Base-by-base conservation (phyloP, 2,113 vertebrate species). In the Gambusia affinis region DNA sequence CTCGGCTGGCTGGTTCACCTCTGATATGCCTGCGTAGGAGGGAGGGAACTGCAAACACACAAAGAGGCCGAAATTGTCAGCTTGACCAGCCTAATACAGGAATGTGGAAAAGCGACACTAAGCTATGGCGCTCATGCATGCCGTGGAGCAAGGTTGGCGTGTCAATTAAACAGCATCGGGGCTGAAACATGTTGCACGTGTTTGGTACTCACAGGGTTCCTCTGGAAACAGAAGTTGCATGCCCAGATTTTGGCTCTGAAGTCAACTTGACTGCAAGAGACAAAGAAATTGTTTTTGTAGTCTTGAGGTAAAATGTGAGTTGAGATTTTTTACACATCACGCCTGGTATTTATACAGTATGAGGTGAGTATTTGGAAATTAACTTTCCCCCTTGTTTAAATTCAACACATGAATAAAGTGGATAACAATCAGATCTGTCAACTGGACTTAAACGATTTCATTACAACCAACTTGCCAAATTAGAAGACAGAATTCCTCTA, bases 141-240 rank as follows among this genome's bases (percentile, higher is more conserved):
- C 31, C 24, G 39, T 19, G 2, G 7, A 30, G 81, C 15, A 0
- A 0, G 54, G 54, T 29, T 1, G 28, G 0, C 15, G 2, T 28
- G 35, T 67, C 22, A 69, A 64, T 11, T 61, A 8, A 28, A 42
- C 6, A 4, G 17, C 44, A 47, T 47, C 44, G 44, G 12, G n/a
- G 28, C 0, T 51, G 4, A 65, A 66, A 33, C 1, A 54, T 27
- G 0, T 8, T 7, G 3, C 35, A 39, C 11, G 22, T 28, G 1
- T 15, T 37, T 42, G 39, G 12, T 44, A 92, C 95, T 89, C 82
- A 99, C 98, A 80, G 97, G 96, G 83, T 99, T 99, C 87, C 98
- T 96, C 88, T 99, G 98, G 87, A 98, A 99, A 90, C 98, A 99
- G 93, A 99, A 99, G 92, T 99, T 99, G 88, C 98, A 99, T 14